These are phyloP conservation scores for Meloidogyne hapla DNA, from an alignment of 1,140 invertebrate genomes.

Conservation along the genomic window DNA sequence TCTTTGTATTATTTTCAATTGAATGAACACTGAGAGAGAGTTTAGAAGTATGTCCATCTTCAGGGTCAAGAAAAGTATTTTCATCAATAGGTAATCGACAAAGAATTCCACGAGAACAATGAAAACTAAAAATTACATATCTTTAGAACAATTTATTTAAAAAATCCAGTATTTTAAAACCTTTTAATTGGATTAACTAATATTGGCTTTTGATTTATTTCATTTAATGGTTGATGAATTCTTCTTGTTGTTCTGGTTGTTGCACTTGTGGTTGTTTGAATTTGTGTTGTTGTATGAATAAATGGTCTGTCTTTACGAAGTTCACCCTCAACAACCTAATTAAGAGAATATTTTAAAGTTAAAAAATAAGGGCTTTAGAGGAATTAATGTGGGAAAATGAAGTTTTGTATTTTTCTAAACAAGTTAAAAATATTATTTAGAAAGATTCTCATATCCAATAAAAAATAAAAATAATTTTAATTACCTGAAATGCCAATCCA, in stretches of 20 bases:
- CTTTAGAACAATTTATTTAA: neutral
- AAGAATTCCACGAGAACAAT: constrained; percentile 27
- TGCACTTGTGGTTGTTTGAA: neutral
- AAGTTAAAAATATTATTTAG: too few relatives aligned
- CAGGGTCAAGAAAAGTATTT: constrained; percentile 38
- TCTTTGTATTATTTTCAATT: constrained; percentile 18
- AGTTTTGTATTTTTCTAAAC: too few relatives aligned
- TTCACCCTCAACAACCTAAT: constrained; percentile 25
- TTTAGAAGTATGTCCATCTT: constrained; percentile 27
- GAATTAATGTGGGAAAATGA: too few relatives aligned
- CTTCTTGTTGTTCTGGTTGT: constrained; percentile 27
- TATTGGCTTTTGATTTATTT: constrained; percentile 20
- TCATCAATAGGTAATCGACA: constrained; percentile 31
- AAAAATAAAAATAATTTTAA: too few relatives aligned
- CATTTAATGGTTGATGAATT: constrained; percentile 14
- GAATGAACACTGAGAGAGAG: constrained; percentile 24
- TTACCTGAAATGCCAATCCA: constrained; percentile 20
- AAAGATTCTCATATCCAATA: too few relatives aligned
- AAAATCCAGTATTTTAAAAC: too few relatives aligned
- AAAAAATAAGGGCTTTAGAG: too few relatives aligned
- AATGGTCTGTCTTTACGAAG: constrained; percentile 19
- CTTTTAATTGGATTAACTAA: constrained; percentile 27
- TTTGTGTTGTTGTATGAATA: constrained; percentile 10
- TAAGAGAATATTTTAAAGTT: neutral
- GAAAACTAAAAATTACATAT: constrained; percentile 7